Percentiles rank a stretch among this genome's conserved stretches.
These are phyloP conservation scores for Teleopsis dalmanni DNA, from an alignment of 1,140 invertebrate genomes.

Conservation along the genomic window DNA sequence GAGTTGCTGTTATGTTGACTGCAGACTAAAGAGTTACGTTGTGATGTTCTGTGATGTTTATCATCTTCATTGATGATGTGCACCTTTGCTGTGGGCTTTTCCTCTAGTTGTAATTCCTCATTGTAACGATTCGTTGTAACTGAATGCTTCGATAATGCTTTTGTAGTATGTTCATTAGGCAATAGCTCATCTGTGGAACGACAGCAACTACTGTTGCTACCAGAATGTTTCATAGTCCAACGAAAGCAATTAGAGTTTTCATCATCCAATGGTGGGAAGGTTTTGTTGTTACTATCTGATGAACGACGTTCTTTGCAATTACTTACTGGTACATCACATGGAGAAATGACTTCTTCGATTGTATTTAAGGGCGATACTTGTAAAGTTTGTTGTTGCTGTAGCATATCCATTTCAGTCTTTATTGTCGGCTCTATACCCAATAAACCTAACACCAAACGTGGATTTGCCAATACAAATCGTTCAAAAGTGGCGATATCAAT, in stretches of 20 bases:
- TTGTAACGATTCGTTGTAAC: not conserved
- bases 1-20: conserved; percentile 18
- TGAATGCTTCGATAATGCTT: conserved; percentile 6
- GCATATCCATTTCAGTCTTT: conserved; percentile 36
- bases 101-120: not conserved
- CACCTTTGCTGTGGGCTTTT: conserved; percentile 9
- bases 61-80: conserved; percentile 14
- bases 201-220: conserved; percentile 34
- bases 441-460: conserved; percentile 36
- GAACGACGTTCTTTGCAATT: conserved; percentile 22
- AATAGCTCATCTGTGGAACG: conserved; percentile 37
- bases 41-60: not conserved
- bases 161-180: conserved; percentile 5
- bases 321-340: conserved; percentile 18
- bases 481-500: conserved; percentile 39
- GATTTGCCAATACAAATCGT: conserved; percentile 38
- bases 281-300: not conserved
- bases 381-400: conserved; percentile 35
- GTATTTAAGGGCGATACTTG: conserved; percentile 38
- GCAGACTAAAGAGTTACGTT: not conserved
- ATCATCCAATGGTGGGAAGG: conserved; percentile 21
- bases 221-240: conserved; percentile 38
- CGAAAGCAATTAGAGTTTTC: conserved; percentile 40
- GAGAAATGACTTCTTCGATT: conserved; percentile 35
- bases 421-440: conserved; percentile 35